Conservation (phyloP, 2,888 invertebrate species). For the Fabriciana adippe region DNA sequence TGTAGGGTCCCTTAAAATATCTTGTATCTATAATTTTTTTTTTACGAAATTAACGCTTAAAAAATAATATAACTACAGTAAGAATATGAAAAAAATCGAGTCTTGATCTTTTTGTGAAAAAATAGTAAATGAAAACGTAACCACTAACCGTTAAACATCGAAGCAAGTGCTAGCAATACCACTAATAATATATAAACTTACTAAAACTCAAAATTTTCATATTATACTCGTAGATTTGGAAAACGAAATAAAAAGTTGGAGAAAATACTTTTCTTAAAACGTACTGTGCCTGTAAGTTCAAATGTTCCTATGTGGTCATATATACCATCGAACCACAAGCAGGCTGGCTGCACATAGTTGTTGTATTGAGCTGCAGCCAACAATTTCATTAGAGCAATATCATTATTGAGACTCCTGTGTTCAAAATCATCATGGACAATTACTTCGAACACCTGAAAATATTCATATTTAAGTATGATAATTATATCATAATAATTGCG, state of each 20-base stretch:
- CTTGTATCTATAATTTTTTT: too few species aligned
- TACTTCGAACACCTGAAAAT: conserved; percentile 35
- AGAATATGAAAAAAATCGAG: too few species aligned
- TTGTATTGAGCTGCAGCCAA: conserved; percentile 39
- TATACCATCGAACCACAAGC: conserved; percentile 43
- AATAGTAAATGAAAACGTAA: too few species aligned
- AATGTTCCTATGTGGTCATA: conserved; percentile 17
- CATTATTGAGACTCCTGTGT: conserved; percentile 36
- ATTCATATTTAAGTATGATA: background rate
- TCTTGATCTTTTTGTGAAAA: too few species aligned
- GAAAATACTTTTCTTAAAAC: background rate
- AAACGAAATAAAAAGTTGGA: too few species aligned
- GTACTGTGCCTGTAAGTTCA: conserved; percentile 23
- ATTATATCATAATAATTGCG: too few species aligned
- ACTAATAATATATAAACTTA: too few species aligned
- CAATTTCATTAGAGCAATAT: conserved; percentile 46
- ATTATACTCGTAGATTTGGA: background rate
- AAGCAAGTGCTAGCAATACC: background rate
- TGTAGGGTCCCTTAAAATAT: too few species aligned
- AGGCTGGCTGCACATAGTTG: conserved; percentile 47
- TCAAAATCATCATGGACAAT: conserved; percentile 37
- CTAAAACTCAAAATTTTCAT: too few species aligned
- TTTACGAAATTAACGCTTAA: too few species aligned
- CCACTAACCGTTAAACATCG: too few species aligned
- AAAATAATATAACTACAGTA: too few species aligned